A percentile compares a stretch with the other conserved stretches of the same genome.
Conservation (phyloP, 2,888 invertebrate genomes). For the Rhodophaea formosa region DNA sequence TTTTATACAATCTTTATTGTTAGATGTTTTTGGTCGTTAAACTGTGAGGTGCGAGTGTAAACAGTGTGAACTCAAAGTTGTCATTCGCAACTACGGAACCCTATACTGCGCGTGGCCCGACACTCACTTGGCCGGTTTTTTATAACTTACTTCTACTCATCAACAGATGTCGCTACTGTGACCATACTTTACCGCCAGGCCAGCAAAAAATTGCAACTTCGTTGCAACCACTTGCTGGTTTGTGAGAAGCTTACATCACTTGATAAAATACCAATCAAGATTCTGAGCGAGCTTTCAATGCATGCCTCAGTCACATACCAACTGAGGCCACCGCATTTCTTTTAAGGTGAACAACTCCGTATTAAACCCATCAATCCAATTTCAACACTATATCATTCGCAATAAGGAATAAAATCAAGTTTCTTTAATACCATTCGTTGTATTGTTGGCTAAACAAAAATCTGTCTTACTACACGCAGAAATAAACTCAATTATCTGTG, state of each 20-base stretch:
- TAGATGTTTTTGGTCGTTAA: no score
- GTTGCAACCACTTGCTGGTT: conserved; percentile 2
- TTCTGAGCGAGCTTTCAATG: conserved; percentile 46
- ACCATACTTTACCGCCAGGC: background rate
- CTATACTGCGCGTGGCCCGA: no score
- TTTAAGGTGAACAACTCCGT: conserved; percentile 63
- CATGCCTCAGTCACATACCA: conserved; percentile 56
- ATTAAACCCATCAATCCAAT: conserved; percentile 25
- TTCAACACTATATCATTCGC: conserved; percentile 27
- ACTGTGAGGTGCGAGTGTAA: no score
- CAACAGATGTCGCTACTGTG: background rate
- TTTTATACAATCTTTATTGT: no score
- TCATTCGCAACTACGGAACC: no score
- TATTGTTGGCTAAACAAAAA: conserved; percentile 10
- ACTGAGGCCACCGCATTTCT: conserved; percentile 68
- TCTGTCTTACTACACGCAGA: background rate
- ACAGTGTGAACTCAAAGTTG: no score
- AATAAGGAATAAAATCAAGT: conserved; percentile 29
- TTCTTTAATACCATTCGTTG: conserved; percentile 12
- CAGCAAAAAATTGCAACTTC: background rate
- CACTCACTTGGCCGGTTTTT: background rate
- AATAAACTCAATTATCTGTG: conserved; percentile 11
- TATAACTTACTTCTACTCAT: background rate
- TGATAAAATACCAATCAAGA: conserved; percentile 41
- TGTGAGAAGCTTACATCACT: conserved; percentile 7